Conservation (phyloP, 2,113 vertebrate genomes). For the Ranitomeya imitator region DNA sequence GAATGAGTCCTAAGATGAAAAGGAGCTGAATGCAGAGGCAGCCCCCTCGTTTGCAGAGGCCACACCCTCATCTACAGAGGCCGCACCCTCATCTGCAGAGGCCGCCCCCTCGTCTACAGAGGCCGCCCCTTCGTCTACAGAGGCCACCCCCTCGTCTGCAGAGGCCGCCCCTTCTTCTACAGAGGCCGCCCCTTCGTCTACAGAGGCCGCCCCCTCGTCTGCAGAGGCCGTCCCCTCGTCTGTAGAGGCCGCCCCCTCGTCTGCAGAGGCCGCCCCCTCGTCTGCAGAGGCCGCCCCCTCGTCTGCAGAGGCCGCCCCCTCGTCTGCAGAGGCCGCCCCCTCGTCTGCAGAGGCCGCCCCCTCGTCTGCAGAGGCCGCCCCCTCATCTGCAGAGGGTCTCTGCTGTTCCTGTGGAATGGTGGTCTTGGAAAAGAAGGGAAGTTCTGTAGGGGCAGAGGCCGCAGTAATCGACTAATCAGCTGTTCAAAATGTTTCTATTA, state of each 20-base stretch:
- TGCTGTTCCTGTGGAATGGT: slow-evolving; percentile 38
- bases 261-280: background rate
- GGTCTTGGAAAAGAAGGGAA: slow-evolving; percentile 7
- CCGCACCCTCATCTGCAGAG: too few relatives aligned
- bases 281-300: background rate
- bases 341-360: background rate
- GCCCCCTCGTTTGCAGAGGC: background rate
- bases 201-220: too few relatives aligned
- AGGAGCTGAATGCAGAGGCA: background rate
- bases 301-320: background rate
- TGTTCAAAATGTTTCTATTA: background rate
- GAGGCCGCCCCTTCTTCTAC: too few relatives aligned
- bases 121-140: too few relatives aligned
- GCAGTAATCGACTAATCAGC: background rate
- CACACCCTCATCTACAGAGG: too few relatives aligned
- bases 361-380: background rate
- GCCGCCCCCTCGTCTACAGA: too few relatives aligned
- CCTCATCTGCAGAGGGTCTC: background rate
- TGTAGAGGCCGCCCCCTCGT: background rate
- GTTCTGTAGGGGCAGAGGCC: slow-evolving; percentile 9
- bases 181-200: background rate
- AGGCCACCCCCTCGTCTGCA: background rate
- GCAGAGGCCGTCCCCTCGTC: background rate
- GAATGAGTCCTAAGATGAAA: slow-evolving; percentile 20
- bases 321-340: background rate